Conservation (phyloP, 2,888 invertebrate genomes). For the Diadegma fenestrale region DNA sequence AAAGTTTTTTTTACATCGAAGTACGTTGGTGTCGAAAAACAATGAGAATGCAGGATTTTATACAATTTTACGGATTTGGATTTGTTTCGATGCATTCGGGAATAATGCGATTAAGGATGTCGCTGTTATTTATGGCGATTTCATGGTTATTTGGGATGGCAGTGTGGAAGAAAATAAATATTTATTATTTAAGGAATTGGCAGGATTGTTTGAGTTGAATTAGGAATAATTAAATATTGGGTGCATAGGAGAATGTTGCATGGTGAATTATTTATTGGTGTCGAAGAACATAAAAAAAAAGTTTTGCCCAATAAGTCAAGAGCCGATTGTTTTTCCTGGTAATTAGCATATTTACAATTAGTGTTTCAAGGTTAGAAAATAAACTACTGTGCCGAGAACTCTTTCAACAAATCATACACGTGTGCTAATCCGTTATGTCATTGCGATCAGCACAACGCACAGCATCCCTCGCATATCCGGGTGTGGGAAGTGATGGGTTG, state of each 20-base stretch:
- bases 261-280: constrained; percentile 22
- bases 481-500: constrained; percentile 34
- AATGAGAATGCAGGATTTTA: not conserved
- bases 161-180: constrained; percentile 13
- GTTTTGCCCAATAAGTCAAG: not conserved
- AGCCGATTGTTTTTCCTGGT: not conserved
- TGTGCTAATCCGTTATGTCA: constrained; percentile 47
- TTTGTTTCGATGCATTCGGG: not conserved
- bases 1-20: not conserved
- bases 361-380: constrained; percentile 39
- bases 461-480: constrained; percentile 54
- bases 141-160: no score
- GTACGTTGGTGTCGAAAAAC: not conserved
- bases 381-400: constrained; percentile 19
- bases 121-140: not conserved
- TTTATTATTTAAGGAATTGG: not conserved
- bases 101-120: not conserved
- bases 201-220: not conserved
- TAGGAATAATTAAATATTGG: not conserved
- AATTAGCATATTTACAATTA: constrained; percentile 30
- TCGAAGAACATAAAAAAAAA: not conserved
- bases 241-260: not conserved
- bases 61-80: not conserved
- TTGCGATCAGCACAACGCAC: constrained; percentile 36
- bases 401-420: constrained; percentile 14